Base-by-base conservation (phyloP, 2,888 invertebrate genomes). In the Temnothorax unifasciatus region DNA sequence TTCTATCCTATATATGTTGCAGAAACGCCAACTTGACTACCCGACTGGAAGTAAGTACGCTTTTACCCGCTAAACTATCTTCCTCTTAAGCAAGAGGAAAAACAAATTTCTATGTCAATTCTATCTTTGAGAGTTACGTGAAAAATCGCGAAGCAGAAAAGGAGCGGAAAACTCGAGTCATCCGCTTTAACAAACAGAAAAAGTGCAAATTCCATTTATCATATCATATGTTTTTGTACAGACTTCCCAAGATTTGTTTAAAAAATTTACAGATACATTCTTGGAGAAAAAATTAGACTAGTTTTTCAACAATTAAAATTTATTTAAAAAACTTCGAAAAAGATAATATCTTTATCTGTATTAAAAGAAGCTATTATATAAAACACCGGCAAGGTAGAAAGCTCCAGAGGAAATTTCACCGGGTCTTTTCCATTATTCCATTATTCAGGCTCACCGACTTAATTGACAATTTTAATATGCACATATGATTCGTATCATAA, bases 21-120 rank as follows among this genome's bases (percentile, higher is more conserved):
- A 85, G 89, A 88, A 86, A 83, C 86, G 77, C 44, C 86, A 64
- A 69, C 66, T 83, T 82, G 86, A 86, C 73, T 84, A 77, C 44
- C 75, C 84, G 41, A 76, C 83, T 74, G 85, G 81, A 90, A 87
- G 90, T 89, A 89, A 89, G 89, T 50, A 82, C 5, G 66, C 76
- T 86, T 86, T 86, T 75, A 74, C 38, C 38, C 82, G 50, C 18
- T 63, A 82, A 82, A 89, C 29, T 59, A 83, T 83, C n/a, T 52
- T 47, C 21, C 18, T 66, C 50, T 38, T 61, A 69, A 68, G 34
- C 57, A n/a, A 38, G 25, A 57, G 83, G 50, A 74, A 79, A 69
- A 68, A 71, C 64, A 75, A 82, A 74, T 66, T 83, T 82, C 76
- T 50, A 47, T 76, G 63, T 69, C 52, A 64, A 54, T 54, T 57